Base-by-base conservation (phyloP, 2,888 invertebrate genomes). In the Polylopha cassiicola region DNA sequence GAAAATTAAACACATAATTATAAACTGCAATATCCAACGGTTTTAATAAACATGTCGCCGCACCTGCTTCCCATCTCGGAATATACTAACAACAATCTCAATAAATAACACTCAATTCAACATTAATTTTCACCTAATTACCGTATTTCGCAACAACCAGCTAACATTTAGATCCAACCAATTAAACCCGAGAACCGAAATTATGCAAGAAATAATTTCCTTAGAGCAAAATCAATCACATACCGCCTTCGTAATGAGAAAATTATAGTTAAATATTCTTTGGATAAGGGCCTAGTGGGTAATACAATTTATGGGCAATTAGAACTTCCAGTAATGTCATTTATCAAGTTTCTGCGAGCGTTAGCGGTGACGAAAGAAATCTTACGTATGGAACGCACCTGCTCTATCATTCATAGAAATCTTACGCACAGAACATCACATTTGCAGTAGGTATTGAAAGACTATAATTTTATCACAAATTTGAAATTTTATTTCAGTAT, bases 251-350 rank as follows among this genome's bases (percentile, higher is more conserved):
- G 8, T n/a, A n/a, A n/a, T n/a, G n/a, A n/a, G 34, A 11, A 34
- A 39, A 39, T 41, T 30, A 36, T 36, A 34, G 24, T 48, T 44
- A 33, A 42, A 51, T 49, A 51, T 50, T 39, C 33, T 37, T 11
- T 27, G 11, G 43, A 45, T 43, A 43, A 43, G 33, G 43, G 48
- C 47, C 29, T 43, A 42, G 49, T 57, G 46, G 39, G 56, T 51
- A 55, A 48, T 31, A 46, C 44, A 48, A 56, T 61, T 58, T 61
- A 59, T 51, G 39, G 50, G 48, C 51, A 55, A 58, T 61, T 55
- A 56, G 44, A 29, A 27, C 47, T 58, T 52, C 44, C 41, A 52
- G 44, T 27, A 26, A 32, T 33, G 38, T 38, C 11, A 28, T 29
- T 24, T 33, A 28, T 37, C 28, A 37, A 38, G 34, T 34, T 16